Evolutionary conservation across 2,113 vertebrate genomes (phyloP), one percentile per base, ranked within the genome.

Genomic region (Cebidichthys violaceus): DNA sequence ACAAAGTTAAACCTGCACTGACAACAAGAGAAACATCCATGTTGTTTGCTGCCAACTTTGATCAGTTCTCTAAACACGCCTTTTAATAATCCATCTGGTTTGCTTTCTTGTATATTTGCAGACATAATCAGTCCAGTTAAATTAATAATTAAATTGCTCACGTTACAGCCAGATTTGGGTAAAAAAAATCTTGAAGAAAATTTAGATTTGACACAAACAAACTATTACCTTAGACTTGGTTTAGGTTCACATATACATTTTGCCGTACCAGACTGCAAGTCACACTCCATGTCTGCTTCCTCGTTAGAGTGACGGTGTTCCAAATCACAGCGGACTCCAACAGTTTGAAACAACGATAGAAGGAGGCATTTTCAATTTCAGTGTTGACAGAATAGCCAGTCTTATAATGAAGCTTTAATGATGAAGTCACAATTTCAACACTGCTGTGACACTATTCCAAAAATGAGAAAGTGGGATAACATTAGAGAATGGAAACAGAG

Each of bases 391-490:
- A 29, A 57, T n/a, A 20, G 22, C 31, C 9, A 2, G 2, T 37
- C 22, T 70, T 18, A 75, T 43, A 29, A 66, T 70, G 54, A 61
- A 39, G 57, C 45, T 76, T 41, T 55, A 57, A 85, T 73, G 69
- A 70, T 59, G 61, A 70, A 50, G 54, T 79, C 27, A 24, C 62
- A 55, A 9, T 68, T 20, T 47, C 61, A n/a, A 45, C n/a, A 11
- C 18, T 55, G 50, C 39, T 43, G 72, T 88, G 71, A 69, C 69
- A 61, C 17, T 75, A 8, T 57, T 54, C 14, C 6, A 35, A 45
- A 75, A 64, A 67, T 69, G 6, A 52, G 7, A 7, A 61, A 65
- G 14, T 15, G 41, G 64, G 57, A 60, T 60, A 64, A 66, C 52
- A 52, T 43, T 43, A 59, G 52, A 64, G 37, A 55, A 31, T 10